These are phyloP conservation scores for Listronotus oregonensis DNA, from an alignment of 1,140 invertebrate genomes.

Conservation along the genomic window DNA sequence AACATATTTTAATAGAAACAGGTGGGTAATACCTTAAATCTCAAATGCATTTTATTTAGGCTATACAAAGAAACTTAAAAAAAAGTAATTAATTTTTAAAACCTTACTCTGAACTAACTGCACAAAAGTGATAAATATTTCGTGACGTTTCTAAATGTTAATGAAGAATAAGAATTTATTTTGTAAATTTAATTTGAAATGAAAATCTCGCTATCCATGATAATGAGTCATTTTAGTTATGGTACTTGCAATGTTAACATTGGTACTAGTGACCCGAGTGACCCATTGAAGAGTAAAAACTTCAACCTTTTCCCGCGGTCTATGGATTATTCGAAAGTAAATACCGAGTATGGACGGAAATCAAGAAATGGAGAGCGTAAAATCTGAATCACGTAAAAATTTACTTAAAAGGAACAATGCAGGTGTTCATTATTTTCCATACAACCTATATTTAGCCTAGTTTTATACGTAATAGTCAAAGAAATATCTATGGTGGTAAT, in stretches of 20 bases:
- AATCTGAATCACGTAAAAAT: conserved; percentile 23
- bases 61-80: too few species aligned
- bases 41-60: too few species aligned
- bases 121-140: too few species aligned
- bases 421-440: conserved; percentile 19
- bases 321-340: conserved; percentile 23
- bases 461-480: conserved; percentile 10
- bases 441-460: conserved; percentile 26
- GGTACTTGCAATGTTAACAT: conserved; percentile 17
- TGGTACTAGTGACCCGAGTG: conserved; percentile 24
- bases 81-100: too few species aligned
- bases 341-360: conserved; percentile 22
- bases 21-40: too few species aligned
- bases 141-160: conserved; percentile 3
- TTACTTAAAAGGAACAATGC: conserved; percentile 19
- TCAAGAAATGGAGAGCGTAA: conserved; percentile 9
- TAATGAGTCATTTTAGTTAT: conserved; percentile 12
- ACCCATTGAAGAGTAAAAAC: conserved; percentile 19
- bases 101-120: too few species aligned
- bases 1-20: too few species aligned
- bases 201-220: conserved; percentile 11
- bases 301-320: conserved; percentile 25
- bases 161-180: too few species aligned
- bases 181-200: neutral
- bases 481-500: conserved; percentile 3